Percentiles rank a stretch among this genome's conserved stretches.
These are phyloP conservation scores for Magallana angulata DNA, from an alignment of 1,140 invertebrate species.

Conservation along the genomic window DNA sequence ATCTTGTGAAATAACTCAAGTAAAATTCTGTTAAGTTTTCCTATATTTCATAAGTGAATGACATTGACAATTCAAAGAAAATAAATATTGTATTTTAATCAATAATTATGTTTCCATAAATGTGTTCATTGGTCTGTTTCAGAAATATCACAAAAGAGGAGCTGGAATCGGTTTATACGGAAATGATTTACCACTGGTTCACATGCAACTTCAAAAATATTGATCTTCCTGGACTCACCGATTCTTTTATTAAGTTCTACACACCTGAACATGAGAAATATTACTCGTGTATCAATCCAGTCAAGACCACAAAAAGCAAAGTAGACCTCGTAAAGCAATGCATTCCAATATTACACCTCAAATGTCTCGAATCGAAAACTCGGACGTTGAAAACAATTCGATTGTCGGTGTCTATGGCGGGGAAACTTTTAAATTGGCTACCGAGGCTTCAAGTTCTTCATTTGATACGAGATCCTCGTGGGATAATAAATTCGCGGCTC, in stretches of 20 bases:
- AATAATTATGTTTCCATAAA: too few species aligned
- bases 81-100: too few species aligned
- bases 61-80: too few species aligned
- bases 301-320: background rate
- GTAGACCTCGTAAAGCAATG: background rate
- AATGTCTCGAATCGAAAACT: slow-evolving; percentile 32
- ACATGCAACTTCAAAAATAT: background rate
- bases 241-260: background rate
- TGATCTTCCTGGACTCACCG: background rate
- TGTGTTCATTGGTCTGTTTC: background rate
- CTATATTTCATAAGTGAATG: too few species aligned
- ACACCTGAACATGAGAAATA: background rate
- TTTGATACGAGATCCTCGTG: slow-evolving; percentile 55
- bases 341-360: background rate
- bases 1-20: too few species aligned
- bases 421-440: slow-evolving; percentile 46
- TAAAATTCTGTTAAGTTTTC: too few species aligned
- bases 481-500: slow-evolving; percentile 37
- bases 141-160: background rate
- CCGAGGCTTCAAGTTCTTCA: slow-evolving; percentile 55
- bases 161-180: background rate
- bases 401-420: slow-evolving; percentile 44
- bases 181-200: background rate
- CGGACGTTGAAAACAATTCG: slow-evolving; percentile 57
- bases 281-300: background rate